Conservation (phyloP, 2,888 invertebrate species). For the Mellilla xanthometata region DNA sequence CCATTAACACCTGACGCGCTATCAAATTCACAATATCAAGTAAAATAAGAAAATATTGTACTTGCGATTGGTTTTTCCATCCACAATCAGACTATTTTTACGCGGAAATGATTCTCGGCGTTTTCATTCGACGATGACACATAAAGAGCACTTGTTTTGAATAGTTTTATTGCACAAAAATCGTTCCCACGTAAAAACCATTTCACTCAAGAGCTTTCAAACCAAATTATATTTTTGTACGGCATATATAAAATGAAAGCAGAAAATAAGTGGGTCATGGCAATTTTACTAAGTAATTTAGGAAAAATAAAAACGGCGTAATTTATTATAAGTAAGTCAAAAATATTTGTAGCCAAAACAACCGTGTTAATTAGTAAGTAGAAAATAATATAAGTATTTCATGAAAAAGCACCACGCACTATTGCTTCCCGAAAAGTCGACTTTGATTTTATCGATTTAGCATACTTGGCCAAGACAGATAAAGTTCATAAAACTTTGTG, state of each 20-base stretch:
- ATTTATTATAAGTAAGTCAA: not conserved
- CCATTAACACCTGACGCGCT: constrained; percentile 19
- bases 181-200: constrained; percentile 84
- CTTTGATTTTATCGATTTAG: constrained; percentile 29
- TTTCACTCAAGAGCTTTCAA: constrained; percentile 83
- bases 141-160: constrained; percentile 67
- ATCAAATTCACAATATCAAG: constrained; percentile 33
- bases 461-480: constrained; percentile 24
- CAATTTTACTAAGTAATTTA: constrained; percentile 12
- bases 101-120: constrained; percentile 84
- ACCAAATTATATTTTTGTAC: constrained; percentile 63
- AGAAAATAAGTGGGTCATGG: constrained; percentile 17
- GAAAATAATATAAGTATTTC: not conserved
- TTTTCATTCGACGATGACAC: constrained; percentile 76
- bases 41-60: constrained; percentile 58
- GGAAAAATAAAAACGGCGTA: constrained; percentile 13
- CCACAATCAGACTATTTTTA: constrained; percentile 82
- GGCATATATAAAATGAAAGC: constrained; percentile 38
- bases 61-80: constrained; percentile 82
- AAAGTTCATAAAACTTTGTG: constrained; percentile 45
- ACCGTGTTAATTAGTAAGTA: not conserved
- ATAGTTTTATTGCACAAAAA: constrained; percentile 75
- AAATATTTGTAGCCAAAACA: not conserved
- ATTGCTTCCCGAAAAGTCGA: constrained; percentile 21
- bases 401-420: constrained; percentile 42